Evolutionary conservation across 2,113 vertebrate genomes (phyloP), one percentile per base, ranked within the genome.

Genomic region (Chamaea fasciata): DNA sequence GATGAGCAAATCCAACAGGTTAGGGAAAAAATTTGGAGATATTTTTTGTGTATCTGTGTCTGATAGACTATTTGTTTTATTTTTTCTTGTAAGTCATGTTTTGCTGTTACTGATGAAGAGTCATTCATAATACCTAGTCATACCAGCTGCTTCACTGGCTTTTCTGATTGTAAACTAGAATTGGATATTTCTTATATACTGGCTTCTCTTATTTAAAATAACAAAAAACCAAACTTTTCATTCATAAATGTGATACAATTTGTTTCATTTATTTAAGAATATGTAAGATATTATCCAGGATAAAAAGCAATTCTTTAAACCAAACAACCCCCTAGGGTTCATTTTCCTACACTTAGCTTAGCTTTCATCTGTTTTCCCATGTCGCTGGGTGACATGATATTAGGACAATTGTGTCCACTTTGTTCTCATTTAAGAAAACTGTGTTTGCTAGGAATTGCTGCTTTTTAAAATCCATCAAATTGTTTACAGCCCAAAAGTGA

Each of bases 1-100:
- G 9, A 64, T 93, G 12, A 56, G 59, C 53, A 95, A 96, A 89
- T 50, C 22, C 57, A 94, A 82, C 12, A 60, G 5, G 35, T 78
- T 73, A 82, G 50, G 67, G 67, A 65, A 63, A 82, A 57, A 70
- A 67, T 23, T 30, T 71, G 10, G 27, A 79, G n/a, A 12, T 28
- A 56, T 87, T 81, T 81, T 84, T 88, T 71, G 2, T 59, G 2
- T 31, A 16, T 76, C 31, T 79, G 13, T 80, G 52, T 41, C 26
- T 75, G 15, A 79, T 53, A 39, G 21, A 56, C 8, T 83, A 19
- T 79, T 83, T 87, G 15, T 67, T 82, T 94, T 77, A 65, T 75
- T 83, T 83, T 42, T 76, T 26, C 10, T 90, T 74, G 15, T 75
- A 11, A 27, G 26, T 63, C 39, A 44, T 80, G 35, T 63, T 75